Conservation (phyloP, 2,888 invertebrate species). For the Suillia variegata region DNA sequence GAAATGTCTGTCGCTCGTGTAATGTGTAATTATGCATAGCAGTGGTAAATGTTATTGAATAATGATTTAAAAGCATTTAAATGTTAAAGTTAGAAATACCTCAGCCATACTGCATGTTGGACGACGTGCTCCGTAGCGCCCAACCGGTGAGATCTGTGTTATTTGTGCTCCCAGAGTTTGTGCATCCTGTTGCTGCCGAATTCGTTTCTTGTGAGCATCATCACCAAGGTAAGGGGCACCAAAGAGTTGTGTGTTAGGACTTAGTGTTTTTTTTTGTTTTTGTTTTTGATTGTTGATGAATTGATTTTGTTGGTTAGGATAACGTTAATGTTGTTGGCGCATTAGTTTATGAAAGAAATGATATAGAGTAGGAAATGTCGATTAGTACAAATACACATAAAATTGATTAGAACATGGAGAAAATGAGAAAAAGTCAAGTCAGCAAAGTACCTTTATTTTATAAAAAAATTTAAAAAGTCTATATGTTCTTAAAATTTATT, state of each 20-base stretch:
- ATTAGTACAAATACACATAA: not conserved
- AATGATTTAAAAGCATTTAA: no score
- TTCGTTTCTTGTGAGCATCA: constrained; percentile 43
- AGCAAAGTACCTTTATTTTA: no score
- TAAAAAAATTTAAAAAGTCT: no score
- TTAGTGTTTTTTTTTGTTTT: no score
- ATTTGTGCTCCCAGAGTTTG: constrained; percentile 53
- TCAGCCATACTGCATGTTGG: constrained; percentile 73
- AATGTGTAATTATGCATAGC: no score
- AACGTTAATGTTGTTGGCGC: constrained; percentile 21
- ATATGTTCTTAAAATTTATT: no score
- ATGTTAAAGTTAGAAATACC: constrained; percentile 58
- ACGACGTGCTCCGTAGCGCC: constrained; percentile 69
- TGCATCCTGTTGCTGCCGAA: constrained; percentile 33
- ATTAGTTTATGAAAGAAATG: constrained; percentile 1
- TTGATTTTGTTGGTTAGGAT: constrained; percentile 22
- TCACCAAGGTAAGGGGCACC: constrained; percentile 58
- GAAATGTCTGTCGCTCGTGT: no score
- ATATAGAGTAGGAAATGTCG: not conserved
- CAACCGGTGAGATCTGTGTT: constrained; percentile 62
- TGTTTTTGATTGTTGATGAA: no score
- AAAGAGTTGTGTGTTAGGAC: constrained; percentile 62
- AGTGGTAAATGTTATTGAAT: no score
- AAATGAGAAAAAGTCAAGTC: no score
- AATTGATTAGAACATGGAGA: no score